Evolutionary conservation across 2,888 invertebrate species (phyloP).

Genomic region (Sinhomidia bicolor): DNA sequence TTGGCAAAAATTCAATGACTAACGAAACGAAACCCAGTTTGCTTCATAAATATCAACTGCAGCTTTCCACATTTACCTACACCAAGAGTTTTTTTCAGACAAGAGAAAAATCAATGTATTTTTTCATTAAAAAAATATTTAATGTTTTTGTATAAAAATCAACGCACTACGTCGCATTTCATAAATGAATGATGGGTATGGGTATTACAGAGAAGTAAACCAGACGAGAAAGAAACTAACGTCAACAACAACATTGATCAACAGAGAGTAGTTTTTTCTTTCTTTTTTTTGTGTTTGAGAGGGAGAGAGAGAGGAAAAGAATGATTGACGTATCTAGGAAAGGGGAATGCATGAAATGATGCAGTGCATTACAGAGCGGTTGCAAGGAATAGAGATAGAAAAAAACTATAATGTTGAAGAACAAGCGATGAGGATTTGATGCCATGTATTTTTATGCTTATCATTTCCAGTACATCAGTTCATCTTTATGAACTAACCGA

Average conservation of each 20-base stretch:
- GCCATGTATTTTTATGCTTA: slow-evolving; percentile 52
- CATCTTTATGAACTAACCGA: slow-evolving; percentile 53
- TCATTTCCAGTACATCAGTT: slow-evolving; percentile 59
- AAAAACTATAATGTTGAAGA: background rate
- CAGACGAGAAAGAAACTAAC: slow-evolving; percentile 47
- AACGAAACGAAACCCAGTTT: too few species aligned
- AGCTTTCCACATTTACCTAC: too few species aligned
- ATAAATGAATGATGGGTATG: too few species aligned
- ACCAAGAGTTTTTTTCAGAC: too few species aligned
- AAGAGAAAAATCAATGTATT: too few species aligned
- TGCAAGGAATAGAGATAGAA: slow-evolving; percentile 31
- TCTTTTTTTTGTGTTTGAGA: too few species aligned
- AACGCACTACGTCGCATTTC: too few species aligned
- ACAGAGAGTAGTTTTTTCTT: slow-evolving; percentile 7
- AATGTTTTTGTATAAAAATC: too few species aligned
- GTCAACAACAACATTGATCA: slow-evolving; percentile 29
- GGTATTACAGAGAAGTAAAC: background rate
- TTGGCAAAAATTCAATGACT: too few species aligned
- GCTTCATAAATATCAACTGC: too few species aligned
- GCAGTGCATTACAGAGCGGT: slow-evolving; percentile 28
- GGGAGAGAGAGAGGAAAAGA: slow-evolving; percentile 45
- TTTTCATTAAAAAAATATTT: too few species aligned
- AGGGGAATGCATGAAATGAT: slow-evolving; percentile 59
- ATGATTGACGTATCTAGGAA: slow-evolving; percentile 72
- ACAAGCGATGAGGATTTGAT: slow-evolving; percentile 3